A percentile compares a stretch with the other conserved stretches of the same genome.
phyloP scores from a whole-genome alignment of 2,113 vertebrate species.

The Heteronetta atricapilla region DNA sequence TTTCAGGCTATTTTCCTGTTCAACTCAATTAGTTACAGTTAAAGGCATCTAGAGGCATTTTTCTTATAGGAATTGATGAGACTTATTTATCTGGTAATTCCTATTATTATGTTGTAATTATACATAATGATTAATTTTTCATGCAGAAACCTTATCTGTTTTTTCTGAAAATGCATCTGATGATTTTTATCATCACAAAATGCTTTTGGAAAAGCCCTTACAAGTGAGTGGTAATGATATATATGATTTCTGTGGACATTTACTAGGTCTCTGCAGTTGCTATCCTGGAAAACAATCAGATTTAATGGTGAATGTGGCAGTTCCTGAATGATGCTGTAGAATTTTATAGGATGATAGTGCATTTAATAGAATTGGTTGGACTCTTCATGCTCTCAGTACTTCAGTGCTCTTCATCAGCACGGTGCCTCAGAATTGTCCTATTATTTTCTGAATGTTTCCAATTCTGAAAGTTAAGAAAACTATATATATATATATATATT shows the following conservation, averaged over 20 bases:
- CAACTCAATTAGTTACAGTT: slow-evolving; percentile 32
- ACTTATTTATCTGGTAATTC: not conserved
- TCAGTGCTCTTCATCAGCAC: not conserved
- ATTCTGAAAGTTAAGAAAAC: not conserved
- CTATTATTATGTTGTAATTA: slow-evolving; percentile 35
- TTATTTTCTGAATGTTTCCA: not conserved
- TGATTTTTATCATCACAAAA: not conserved
- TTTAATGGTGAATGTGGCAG: not conserved
- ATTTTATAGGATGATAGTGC: not conserved
- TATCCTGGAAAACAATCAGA: not conserved
- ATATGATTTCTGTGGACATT: not conserved
- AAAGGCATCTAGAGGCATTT: slow-evolving; percentile 27
- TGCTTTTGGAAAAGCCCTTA: not conserved
- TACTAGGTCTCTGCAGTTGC: not conserved
- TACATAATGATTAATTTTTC: slow-evolving; percentile 29
- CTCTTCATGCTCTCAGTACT: not conserved
- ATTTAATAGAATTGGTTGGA: not conserved
- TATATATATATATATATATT: no score
- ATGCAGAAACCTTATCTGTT: not conserved
- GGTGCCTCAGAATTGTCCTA: not conserved
- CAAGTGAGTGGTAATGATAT: not conserved
- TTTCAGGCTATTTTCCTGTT: slow-evolving; percentile 17
- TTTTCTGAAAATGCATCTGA: not conserved
- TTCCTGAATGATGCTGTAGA: not conserved
- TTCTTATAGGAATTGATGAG: slow-evolving; percentile 1